Evolutionary conservation across 1,140 invertebrate genomes (phyloP).

Genomic region (Gryllus bimaculatus): DNA sequence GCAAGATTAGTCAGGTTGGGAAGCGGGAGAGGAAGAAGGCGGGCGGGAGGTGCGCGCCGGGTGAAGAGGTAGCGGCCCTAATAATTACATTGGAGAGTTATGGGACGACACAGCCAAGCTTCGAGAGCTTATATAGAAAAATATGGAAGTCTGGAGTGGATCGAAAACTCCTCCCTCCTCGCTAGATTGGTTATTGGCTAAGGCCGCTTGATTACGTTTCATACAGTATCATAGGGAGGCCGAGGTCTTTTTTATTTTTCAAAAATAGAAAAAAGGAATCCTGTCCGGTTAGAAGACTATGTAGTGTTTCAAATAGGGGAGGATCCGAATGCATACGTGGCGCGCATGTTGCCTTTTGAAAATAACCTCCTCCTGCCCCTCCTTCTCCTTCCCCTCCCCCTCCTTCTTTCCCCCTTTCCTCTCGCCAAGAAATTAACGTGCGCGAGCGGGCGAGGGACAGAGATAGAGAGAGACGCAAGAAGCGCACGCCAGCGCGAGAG

Average conservation of each 20-base stretch:
- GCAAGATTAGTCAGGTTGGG: background rate
- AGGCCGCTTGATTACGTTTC: constrained; percentile 13
- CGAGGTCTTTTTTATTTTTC: background rate
- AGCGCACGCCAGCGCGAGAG: no score
- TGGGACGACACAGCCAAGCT: background rate
- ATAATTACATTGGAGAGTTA: constrained; percentile 19
- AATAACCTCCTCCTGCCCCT: background rate
- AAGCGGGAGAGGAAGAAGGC: background rate
- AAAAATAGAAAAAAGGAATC: background rate
- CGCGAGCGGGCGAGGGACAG: no score
- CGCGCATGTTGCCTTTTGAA: constrained; percentile 9
- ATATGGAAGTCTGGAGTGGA: background rate
- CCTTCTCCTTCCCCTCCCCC: no score
- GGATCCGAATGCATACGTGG: background rate
- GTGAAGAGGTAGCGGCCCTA: background rate
- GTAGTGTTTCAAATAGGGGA: constrained; percentile 14
- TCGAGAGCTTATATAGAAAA: background rate
- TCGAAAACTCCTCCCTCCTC: constrained; percentile 13
- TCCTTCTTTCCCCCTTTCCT: no score
- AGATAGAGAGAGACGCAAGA: no score
- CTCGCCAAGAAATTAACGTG: no score
- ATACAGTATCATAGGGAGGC: background rate
- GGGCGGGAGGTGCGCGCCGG: no score
- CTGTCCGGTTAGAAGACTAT: background rate
- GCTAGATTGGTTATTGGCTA: constrained; percentile 17